Evolutionary conservation across 2,888 invertebrate genomes (phyloP), one percentile per base, ranked within the genome.

Genomic region (Agrotis clavis): DNA sequence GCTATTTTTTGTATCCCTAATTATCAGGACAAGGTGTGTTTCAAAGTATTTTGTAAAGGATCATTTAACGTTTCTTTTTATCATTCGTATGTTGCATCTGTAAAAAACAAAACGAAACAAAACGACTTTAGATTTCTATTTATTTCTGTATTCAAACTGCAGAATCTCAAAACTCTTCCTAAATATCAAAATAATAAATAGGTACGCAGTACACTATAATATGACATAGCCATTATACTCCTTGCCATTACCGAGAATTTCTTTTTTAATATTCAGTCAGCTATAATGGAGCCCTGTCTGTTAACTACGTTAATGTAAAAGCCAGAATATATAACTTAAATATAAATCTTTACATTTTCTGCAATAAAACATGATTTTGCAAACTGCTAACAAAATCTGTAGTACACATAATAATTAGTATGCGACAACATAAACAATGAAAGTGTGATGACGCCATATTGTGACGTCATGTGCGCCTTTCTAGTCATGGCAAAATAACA

Each of bases 291-390:
- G 45, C 30, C 51, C 48, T 63, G 74, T 59, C 66, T 51, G 62
- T 57, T 62, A 41, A 79, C 30, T 65, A 79, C 18, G 64, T 57
- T 48, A 45, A 74, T 65, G 57, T 67, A 61, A 51, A 53, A 53
- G 16, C 9, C 47, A 59, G 48, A 65, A 65, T 11, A 11, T 41
- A 41, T 47, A 16, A 47, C 16, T 16, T 4, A 16, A 51, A 14
- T 66, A 35, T 19, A 64, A 56, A 48, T 75, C 16, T 45, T 53
- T 51, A 56, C 19, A 56, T 64, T 73, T 72, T 64, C 60, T 41
- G 30, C 14, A 4, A 50, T 47, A 19, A 53, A 77, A 65, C 21
- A 13, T 50, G 53, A 61, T 14, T 64, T 60, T 48, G 14, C 48
- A 35, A 18, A 14, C 30, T 35, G 51, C 56, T 50, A 54, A 59